Evolutionary conservation across 2,888 invertebrate genomes (phyloP).

Genomic region (Diloba caeruleocephala): DNA sequence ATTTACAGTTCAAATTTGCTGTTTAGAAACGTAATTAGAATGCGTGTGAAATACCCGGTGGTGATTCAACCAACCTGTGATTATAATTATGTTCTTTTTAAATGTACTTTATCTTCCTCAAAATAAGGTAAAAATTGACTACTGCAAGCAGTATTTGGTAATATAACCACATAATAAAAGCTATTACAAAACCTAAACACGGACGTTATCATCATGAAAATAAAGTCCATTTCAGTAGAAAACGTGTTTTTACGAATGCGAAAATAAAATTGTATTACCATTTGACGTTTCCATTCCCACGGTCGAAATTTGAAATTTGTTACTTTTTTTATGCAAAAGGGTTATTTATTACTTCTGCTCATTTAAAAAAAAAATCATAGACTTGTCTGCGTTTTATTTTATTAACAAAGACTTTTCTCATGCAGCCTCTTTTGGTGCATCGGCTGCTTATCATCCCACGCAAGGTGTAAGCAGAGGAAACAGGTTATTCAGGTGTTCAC

Average conservation of each 20-base stretch:
- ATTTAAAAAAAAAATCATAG: constrained; percentile 9
- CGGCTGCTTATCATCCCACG: constrained; percentile 24
- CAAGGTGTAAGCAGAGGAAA: constrained; percentile 36
- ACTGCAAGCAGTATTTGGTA: constrained; percentile 29
- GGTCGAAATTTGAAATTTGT: constrained; percentile 51
- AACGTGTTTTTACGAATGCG: constrained; percentile 3
- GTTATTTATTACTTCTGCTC: constrained; percentile 12
- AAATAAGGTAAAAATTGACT: constrained; percentile 19
- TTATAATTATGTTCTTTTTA: constrained; percentile 15
- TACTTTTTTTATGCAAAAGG: constrained; percentile 21
- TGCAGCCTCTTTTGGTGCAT: constrained; percentile 17
- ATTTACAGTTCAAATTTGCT: constrained; percentile 27
- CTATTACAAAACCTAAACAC: constrained; percentile 33
- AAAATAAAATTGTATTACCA: constrained; percentile 27
- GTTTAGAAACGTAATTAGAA: constrained; percentile 28
- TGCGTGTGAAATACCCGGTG: constrained; percentile 41
- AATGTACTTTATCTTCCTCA: constrained; percentile 20
- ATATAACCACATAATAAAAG: constrained; percentile 14
- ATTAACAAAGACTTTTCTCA: constrained; percentile 9
- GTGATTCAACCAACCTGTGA: constrained; percentile 26
- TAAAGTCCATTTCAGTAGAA: constrained; percentile 32
- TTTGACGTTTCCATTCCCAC: constrained; percentile 55
- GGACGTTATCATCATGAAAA: constrained; percentile 11
- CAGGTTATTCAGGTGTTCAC: constrained; percentile 45
- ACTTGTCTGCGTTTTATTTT: constrained; percentile 10